A percentile compares a stretch with the other conserved stretches of the same genome.
These are phyloP conservation scores for Argyra leucocephala DNA, from an alignment of 2,888 invertebrate genomes.

Conservation along the genomic window DNA sequence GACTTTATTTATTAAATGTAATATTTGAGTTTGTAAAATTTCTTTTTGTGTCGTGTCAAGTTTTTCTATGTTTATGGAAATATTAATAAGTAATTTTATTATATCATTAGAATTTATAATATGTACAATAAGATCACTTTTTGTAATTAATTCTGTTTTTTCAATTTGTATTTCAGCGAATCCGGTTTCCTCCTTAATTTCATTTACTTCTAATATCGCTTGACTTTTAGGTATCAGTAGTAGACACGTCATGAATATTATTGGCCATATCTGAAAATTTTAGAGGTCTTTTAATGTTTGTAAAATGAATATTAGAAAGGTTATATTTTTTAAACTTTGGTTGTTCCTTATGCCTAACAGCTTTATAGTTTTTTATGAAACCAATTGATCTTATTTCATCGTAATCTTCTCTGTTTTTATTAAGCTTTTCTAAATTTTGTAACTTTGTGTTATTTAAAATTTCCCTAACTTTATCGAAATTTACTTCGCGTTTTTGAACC, in stretches of 20 bases:
- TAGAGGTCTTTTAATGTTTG: neutral
- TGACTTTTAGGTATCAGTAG: neutral
- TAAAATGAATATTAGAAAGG: neutral
- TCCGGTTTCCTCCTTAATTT: conserved; percentile 7
- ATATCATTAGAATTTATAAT: conserved; percentile 10
- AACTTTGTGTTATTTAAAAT: too few species aligned
- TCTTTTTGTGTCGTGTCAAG: conserved; percentile 8
- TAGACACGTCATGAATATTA: neutral
- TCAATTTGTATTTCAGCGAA: neutral
- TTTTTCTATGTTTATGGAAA: conserved; percentile 4
- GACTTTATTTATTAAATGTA: neutral
- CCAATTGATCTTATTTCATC: neutral
- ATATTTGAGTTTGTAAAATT: conserved; percentile 1
- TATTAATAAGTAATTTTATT: neutral
- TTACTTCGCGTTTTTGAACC: too few species aligned
- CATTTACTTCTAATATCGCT: neutral
- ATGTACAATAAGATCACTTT: neutral
- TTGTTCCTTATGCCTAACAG: conserved; percentile 1
- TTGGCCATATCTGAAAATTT: neutral
- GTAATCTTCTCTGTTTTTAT: neutral
- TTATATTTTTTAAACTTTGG: neutral
- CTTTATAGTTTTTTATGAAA: conserved; percentile 10
- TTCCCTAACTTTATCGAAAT: too few species aligned
- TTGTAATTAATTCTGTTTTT: neutral
- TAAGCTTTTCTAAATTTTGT: neutral